Evolutionary conservation across 2,113 vertebrate species (phyloP).

Genomic region (Equus quagga): DNA sequence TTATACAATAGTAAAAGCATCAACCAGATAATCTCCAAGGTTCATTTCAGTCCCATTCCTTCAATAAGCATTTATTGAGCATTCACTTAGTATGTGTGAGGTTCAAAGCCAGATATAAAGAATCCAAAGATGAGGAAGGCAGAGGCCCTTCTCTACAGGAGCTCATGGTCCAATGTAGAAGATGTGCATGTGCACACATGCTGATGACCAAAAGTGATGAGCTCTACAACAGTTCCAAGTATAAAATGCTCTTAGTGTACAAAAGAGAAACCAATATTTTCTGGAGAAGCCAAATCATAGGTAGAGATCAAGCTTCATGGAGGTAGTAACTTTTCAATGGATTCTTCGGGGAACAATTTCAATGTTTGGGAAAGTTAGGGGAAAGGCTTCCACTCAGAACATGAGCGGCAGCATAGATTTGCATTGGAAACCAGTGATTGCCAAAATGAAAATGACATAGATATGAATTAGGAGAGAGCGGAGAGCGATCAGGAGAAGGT

Average conservation of each 20-base stretch:
- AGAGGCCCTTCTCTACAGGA: not conserved
- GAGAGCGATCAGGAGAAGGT: not conserved
- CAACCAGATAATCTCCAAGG: not conserved
- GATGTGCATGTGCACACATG: not conserved
- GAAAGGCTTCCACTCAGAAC: not conserved
- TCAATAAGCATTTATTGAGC: not conserved
- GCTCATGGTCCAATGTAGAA: not conserved
- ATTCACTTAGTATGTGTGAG: not conserved
- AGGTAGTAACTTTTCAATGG: not conserved
- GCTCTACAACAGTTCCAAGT: not conserved
- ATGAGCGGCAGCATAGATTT: not conserved
- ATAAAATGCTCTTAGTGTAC: not conserved
- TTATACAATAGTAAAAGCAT: not conserved
- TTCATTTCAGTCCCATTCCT: not conserved
- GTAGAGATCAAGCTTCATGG: not conserved
- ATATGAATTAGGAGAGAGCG: not conserved
- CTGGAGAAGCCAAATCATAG: not conserved
- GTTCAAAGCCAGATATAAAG: not conserved
- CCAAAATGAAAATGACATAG: not conserved
- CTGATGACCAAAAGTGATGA: not conserved
- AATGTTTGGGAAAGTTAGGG: not conserved
- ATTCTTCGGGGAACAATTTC: not conserved
- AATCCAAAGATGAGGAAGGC: not conserved
- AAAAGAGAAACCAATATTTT: not conserved
- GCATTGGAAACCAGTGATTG: not conserved